Evolutionary conservation across 30 jellyfish, hydroid and myxozoan genomes (phyloP), one percentile per base, ranked within the genome.

Genomic region (Aurelia sp.): DNA sequence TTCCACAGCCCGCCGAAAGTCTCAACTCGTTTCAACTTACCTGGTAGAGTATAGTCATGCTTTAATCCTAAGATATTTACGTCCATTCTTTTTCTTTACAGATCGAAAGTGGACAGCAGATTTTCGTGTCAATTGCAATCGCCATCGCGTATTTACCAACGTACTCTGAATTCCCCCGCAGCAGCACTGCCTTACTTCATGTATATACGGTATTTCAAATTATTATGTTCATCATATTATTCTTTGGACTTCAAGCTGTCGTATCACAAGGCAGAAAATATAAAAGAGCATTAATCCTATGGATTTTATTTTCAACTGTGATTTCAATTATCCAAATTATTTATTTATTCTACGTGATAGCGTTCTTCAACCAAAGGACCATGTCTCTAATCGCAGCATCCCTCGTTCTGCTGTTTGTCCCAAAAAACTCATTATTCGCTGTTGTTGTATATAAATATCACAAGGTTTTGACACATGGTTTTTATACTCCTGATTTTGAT

Each of bases 91-190:
- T 31, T 33, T n/a, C 13, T 70, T 79, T 51, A 15, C 24, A 82
- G 92, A 74, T 82, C 12, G 92, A 82, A 82, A 82, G 92, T 70
- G 92, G 92, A 9, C 92, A 82, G 77, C 92, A 82, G 92, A 82
- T 82, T 22, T 72, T 82, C 12, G 82, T 82, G 52, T 82, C 92
- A 18, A 68, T 82, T 72, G 92, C 92, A 44, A 8, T 44, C 55
- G 55, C 55, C 55, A 5, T 44, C 55, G 55, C 93, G 0, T 77
- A 84, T 44, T 58, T 77, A 0, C 75, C 93, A 13, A 24, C 50
- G 38, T 47, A 60, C 55, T 18, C 93, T 4, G 67, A 73, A 21
- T 84, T 72, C 66, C 93, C 93, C 21, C 24, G 74, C 76, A 72
- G 93, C 66, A 84, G 58, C 55, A 53, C 74, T 44, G 77, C 82